Conservation (phyloP, 2,888 invertebrate genomes). For the Pristionchus japonicus region DNA sequence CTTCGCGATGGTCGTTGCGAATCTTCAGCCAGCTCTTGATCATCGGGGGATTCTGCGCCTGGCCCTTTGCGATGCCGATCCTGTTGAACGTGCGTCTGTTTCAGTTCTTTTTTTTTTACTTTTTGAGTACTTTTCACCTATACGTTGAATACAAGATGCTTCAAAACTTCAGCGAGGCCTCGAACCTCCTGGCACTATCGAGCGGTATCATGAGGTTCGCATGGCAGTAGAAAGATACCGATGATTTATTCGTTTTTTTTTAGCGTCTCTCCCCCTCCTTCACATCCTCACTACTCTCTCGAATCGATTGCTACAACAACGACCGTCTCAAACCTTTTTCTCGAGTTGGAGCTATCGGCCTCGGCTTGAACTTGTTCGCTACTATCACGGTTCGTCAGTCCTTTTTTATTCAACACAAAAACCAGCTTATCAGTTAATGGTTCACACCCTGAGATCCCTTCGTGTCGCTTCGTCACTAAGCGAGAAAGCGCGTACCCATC, state of each 20-base stretch:
- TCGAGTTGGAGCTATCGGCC: not conserved
- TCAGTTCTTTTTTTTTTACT: not conserved
- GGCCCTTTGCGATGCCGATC: not conserved
- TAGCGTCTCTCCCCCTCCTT: not conserved
- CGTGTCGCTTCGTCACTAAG: not conserved
- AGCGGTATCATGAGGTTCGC: not conserved
- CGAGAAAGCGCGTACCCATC: not conserved
- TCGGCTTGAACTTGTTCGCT: not conserved
- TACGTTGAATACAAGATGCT: too few relatives aligned
- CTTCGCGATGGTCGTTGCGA: not conserved
- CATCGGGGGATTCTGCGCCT: not conserved
- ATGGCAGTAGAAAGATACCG: too few relatives aligned
- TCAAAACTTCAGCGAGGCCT: not conserved
- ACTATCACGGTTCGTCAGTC: not conserved
- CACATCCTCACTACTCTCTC: not conserved
- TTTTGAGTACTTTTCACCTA: too few relatives aligned
- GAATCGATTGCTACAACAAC: not conserved
- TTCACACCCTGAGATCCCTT: not conserved
- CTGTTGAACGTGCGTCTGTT: not conserved
- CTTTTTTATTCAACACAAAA: too few relatives aligned
- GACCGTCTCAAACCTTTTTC: not conserved
- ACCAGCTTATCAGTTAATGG: not conserved
- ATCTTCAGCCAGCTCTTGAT: not conserved
- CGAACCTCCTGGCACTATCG: not conserved
- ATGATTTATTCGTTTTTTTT: not conserved